phyloP scores from a whole-genome alignment of 2,797 vertebrate genomes.

The Bovichtus variegatus region DNA sequence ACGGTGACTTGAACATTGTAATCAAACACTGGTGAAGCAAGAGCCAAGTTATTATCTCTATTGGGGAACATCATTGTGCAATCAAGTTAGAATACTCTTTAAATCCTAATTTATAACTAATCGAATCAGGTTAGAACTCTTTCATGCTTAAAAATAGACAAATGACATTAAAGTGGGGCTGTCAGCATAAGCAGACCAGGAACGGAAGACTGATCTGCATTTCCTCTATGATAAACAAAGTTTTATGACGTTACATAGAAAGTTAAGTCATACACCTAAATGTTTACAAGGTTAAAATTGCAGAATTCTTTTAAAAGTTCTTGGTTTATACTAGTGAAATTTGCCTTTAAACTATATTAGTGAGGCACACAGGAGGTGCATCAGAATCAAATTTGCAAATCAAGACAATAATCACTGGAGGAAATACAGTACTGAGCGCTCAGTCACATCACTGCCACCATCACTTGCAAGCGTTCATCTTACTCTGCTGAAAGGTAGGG shows the following conservation, averaged over 20 bases:
- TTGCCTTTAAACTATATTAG: neutral
- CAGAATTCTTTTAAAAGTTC: neutral
- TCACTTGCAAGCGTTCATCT: slow-evolving; percentile 97
- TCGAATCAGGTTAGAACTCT: slow-evolving; percentile 18
- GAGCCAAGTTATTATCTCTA: neutral
- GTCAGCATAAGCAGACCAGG: slow-evolving; percentile 74
- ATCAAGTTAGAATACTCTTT: too few relatives aligned
- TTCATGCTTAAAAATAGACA: slow-evolving; percentile 25
- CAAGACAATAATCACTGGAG: slow-evolving; percentile 38
- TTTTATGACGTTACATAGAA: neutral
- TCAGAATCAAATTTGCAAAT: slow-evolving; percentile 11
- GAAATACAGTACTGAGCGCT: slow-evolving; percentile 82
- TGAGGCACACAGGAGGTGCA: neutral
- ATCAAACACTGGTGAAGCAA: neutral
- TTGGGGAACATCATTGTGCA: neutral
- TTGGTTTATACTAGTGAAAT: neutral
- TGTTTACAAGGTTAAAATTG: neutral
- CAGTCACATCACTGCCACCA: slow-evolving; percentile 94
- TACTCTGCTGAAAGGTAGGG: slow-evolving; percentile 99
- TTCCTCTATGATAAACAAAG: slow-evolving; percentile 68
- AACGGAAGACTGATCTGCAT: slow-evolving; percentile 84
- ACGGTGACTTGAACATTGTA: neutral
- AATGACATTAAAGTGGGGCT: slow-evolving; percentile 62
- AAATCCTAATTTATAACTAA: too few relatives aligned
- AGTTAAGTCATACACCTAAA: neutral